Base-by-base conservation (phyloP, 53 echinoderm and acorn worm genomes). In the Pentamera pediparva region DNA sequence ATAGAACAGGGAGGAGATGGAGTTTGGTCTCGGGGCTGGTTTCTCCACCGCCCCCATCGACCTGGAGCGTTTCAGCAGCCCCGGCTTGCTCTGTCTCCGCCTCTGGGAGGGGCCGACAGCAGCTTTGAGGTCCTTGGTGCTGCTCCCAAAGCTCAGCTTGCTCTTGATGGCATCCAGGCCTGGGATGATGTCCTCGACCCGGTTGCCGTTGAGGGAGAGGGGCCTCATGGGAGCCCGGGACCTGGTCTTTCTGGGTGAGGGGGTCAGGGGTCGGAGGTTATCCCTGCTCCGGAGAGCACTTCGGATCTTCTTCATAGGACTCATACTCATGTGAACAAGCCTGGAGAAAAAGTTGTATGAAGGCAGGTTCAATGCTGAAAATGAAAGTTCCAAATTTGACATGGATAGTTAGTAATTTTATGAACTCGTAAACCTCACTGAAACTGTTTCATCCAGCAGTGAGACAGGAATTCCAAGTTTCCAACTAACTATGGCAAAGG, bases 301-400 rank as follows among this genome's bases (percentile, higher is more conserved):
- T 32, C 90, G 82, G 10, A 90, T 86, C 78, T 91, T 96, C 65
- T 91, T 96, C 58, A 96, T 91, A 4, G 96, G 96, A 10, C 88
- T 87, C 35, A 83, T 76, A 10, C 88, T 87, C 35, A 83, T 76
- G 31, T 79, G 96, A 43, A 88, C 85, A 76, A 96, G 85, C 85
- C 93, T 92, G 53, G 19, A 24, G 37, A 36, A 13, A 63, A n/a
- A n/a, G n/a, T n/a, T n/a, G n/a, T n/a, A n/a, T n/a, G n/a, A n/a
- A n/a, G n/a, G n/a, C n/a, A n/a, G n/a, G n/a, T n/a, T n/a, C n/a
- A n/a, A n/a, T n/a, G n/a, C n/a, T n/a, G n/a, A n/a, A n/a, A n/a
- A n/a, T n/a, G n/a, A n/a, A n/a, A n/a, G n/a, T n/a, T n/a, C n/a
- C n/a, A n/a, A n/a, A n/a, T n/a, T n/a, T n/a, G n/a, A n/a, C n/a